phyloP scores from a whole-genome alignment of 2,797 vertebrate species.

The Pangasius larnaudii region DNA sequence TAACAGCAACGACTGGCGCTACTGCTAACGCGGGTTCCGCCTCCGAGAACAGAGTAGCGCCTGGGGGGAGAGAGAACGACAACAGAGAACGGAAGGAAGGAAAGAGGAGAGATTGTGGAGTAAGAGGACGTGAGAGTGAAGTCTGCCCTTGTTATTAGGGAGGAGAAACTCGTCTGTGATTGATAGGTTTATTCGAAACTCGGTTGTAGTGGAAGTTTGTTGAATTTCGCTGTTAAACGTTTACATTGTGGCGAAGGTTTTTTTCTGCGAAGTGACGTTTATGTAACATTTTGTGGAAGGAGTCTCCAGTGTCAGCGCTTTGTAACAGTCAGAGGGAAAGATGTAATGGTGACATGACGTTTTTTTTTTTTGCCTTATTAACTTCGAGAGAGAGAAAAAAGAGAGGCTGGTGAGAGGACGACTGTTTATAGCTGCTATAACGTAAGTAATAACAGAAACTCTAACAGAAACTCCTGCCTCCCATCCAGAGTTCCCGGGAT shows the following conservation, averaged over 20 bases:
- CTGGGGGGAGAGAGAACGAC: neutral
- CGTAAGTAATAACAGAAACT: neutral
- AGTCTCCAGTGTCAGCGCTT: too few species aligned
- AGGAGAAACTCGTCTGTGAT: neutral
- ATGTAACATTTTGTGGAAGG: neutral
- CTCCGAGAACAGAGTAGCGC: constrained; percentile 8
- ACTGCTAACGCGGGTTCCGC: neutral
- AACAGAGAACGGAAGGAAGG: neutral
- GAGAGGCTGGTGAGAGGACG: neutral
- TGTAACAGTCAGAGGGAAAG: too few species aligned
- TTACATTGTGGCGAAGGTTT: neutral
- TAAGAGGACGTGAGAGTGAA: neutral
- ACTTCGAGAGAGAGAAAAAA: neutral
- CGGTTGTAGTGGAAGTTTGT: neutral
- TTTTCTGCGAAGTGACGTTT: neutral
- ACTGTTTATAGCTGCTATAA: neutral
- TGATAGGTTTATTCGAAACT: neutral
- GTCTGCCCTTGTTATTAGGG: constrained; percentile 6
- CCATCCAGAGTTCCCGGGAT: neutral
- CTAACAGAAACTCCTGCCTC: neutral
- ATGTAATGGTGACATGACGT: too few species aligned
- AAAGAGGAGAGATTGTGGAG: neutral
- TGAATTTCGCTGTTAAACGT: too few species aligned
- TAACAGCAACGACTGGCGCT: constrained; percentile 25
- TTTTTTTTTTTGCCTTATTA: too few species aligned